Base-by-base conservation (phyloP, 2,888 invertebrate species). In the Drosophila longiperda region DNA sequence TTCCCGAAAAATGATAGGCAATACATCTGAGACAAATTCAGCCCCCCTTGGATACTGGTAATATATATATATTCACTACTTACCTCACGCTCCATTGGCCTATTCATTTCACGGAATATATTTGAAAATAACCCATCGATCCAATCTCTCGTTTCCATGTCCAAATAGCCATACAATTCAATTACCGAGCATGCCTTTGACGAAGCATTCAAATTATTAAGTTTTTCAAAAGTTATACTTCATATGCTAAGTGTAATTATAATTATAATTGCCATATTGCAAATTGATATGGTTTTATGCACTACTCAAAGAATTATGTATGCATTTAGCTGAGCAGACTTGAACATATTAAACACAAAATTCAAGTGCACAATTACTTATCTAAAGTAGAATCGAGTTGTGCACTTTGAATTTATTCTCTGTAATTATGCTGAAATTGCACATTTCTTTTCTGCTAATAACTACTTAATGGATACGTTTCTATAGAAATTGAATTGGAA, bases 61-160 rank as follows among this genome's bases (percentile, higher is more conserved):
- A 69, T 20, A 40, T 71, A 55, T 66, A 40, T 71, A 55, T 63
- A 58, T 53, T 42, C 17, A 54, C n/a, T 57, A 86, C 91, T 87
- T 90, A 93, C 93, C 82, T 93, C 92, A 54, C 90, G 91, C 29
- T 93, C 93, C 1, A 94, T 92, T 0, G 96, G 97, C 93, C 95
- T 96, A 93, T 98, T 98, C 93, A 98, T 96, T 91, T 98, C 97
- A 54, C 98, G 95, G 93, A 98, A 98, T 90, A 98, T 98, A 91
- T 96, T 96, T 3, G 98, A 98, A 81, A 98, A 95, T 45, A 98
- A 93, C 12, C 98, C 98, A 91, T 98, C 98, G 1, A 97, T 97
- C 98, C 98, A 98, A 92, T 98, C 98, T 88, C 98, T 94, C 0
- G 97, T 97, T 23, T 95, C 94, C 1, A 97, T 96, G 92, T 98